Conservation (phyloP, 2,797 vertebrate genomes). For the Picus viridis region DNA sequence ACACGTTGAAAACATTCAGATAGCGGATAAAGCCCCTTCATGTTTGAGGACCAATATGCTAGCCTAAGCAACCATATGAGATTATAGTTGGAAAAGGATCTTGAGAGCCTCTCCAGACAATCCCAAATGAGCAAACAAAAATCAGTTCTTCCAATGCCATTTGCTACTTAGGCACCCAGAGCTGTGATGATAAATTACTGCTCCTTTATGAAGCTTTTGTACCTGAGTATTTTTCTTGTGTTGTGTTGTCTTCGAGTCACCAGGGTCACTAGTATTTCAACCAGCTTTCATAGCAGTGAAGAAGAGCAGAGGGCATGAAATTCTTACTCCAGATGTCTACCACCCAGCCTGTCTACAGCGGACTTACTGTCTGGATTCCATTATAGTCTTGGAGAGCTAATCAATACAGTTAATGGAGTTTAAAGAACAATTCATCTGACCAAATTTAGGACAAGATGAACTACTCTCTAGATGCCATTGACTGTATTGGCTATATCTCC, state of each 20-base stretch:
- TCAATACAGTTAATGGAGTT: slow-evolving; percentile 45
- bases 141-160: background rate
- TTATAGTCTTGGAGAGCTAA: background rate
- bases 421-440: slow-evolving; percentile 37
- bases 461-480: background rate
- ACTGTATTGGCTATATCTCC: background rate
- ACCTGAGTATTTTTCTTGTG: background rate
- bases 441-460: slow-evolving; percentile 25
- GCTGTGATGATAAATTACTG: background rate
- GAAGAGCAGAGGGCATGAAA: background rate
- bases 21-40: background rate
- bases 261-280: background rate
- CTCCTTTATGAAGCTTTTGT: background rate
- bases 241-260: background rate
- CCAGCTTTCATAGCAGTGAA: background rate
- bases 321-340: background rate
- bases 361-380: background rate
- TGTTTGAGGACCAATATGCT: background rate
- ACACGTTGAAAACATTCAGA: background rate
- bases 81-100: background rate
- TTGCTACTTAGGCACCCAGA: background rate
- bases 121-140: background rate
- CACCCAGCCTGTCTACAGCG: background rate
- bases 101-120: background rate
- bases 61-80: background rate